A percentile compares a stretch with the other conserved stretches of the same genome.
Evolutionary conservation across 2,113 vertebrate genomes (phyloP).

Genomic region (Neogale vison): DNA sequence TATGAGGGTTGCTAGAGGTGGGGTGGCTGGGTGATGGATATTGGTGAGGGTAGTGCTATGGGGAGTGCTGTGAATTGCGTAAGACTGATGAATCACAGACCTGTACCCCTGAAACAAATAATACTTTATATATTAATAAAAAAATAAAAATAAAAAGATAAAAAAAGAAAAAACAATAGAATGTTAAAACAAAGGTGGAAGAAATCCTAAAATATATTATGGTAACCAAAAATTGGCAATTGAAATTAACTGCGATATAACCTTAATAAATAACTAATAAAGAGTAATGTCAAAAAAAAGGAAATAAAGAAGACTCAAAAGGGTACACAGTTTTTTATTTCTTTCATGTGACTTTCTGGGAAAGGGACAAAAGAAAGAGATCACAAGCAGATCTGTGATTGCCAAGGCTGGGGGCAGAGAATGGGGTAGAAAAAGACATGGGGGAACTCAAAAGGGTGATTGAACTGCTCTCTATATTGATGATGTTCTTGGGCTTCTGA

Average conservation of each 20-base stretch:
- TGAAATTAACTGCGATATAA: background rate
- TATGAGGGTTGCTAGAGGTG: no score
- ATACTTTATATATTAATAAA: no score
- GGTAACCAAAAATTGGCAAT: background rate
- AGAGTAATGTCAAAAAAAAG: background rate
- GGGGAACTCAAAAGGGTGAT: background rate
- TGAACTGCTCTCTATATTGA: background rate
- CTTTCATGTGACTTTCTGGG: background rate
- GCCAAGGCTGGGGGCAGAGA: background rate
- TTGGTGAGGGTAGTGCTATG: no score
- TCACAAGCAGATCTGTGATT: background rate
- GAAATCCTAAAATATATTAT: background rate
- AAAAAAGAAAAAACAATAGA: background rate
- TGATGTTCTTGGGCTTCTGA: background rate
- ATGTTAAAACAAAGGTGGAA: background rate
- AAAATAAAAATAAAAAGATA: no score
- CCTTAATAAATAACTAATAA: background rate
- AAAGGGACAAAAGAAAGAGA: background rate
- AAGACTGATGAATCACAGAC: no score
- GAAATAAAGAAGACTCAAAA: no score
- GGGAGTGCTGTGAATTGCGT: no score
- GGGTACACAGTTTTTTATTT: background rate
- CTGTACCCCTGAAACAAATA: no score
- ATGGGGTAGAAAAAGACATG: background rate
- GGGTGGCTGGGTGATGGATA: no score